Base-by-base conservation (phyloP, 92 coral and sea anemone species). In the Isaurus tuberculatus region DNA sequence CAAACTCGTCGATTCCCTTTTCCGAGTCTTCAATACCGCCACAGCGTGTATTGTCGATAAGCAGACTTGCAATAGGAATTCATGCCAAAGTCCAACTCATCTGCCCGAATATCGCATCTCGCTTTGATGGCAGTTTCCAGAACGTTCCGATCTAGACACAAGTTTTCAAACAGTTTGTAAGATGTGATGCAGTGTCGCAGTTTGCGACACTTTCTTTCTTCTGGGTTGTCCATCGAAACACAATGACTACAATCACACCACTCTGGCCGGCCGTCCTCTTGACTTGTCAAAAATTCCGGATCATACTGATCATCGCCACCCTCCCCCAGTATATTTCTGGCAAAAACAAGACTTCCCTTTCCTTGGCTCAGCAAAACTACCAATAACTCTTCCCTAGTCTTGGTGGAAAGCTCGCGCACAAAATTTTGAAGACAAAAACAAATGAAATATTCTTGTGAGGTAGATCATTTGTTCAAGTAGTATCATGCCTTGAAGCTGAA, bases 91-190 rank as follows among this genome's bases (percentile, higher is more conserved):
- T 85, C 85, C 8, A 85, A 79, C 30, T 85, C 88, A 14, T 88
- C 94, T 6, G 90, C 94, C 6, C 81, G 75, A 53, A 88, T 88
- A 83, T 91, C 94, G 46, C 84, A 91, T 30, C 91, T 82, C 13
- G 92, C 95, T 23, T 90, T 83, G 22, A 91, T 91, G 1, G 92
- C 92, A 5, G 84, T 71, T 22, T 57, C 73, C 34, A 89, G 72
- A 0, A 86, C 89, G 15, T 86, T 88, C 32, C 85, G 46, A 60
- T 91, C 95, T 11, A 86, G 60, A 65, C 95, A 89, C 34, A 83
- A 49, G 30, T 46, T 89, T 11, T 75, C 64, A 29, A 83, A 89
- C 83, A 89, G 72, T 11, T 49, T 82, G 55, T 91, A 92, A 0
- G 84, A 86, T 2, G 95, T 86, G 6, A 89, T 90, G 83, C 89